Conservation (phyloP, 2,888 invertebrate genomes). For the Deroplatys truncata region DNA sequence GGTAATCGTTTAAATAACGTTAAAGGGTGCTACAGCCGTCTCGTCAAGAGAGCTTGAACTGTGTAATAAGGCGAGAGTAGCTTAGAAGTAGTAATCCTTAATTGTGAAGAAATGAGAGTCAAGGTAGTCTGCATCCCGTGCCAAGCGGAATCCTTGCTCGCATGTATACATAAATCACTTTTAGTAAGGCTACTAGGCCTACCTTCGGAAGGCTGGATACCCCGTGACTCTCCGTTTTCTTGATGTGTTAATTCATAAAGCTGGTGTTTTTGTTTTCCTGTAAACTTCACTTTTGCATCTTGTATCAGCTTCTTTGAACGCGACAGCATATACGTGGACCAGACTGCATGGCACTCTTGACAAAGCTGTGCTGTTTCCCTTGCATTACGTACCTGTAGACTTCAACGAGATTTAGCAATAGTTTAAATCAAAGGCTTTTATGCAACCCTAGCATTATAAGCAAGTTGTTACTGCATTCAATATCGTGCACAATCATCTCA, state of each 20-base stretch:
- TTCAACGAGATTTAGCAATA: no score
- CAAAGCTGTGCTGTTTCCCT: not conserved
- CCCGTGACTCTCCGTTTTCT: not conserved
- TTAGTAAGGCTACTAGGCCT: not conserved
- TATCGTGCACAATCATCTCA: no score
- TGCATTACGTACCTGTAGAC: not conserved
- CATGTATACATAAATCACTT: not conserved
- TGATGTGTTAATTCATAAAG: not conserved
- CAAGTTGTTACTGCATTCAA: no score
- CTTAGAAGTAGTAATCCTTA: not conserved
- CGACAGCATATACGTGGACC: not conserved
- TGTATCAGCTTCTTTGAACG: not conserved
- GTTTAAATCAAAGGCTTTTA: no score
- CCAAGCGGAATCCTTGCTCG: not conserved
- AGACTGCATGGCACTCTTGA: not conserved
- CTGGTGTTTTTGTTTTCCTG: not conserved
- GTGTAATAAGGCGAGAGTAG: not conserved
- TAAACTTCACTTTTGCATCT: not conserved
- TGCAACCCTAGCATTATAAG: no score
- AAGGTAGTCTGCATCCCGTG: not conserved
- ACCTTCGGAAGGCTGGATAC: not conserved
- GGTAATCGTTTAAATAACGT: no score
- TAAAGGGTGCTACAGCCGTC: not conserved
- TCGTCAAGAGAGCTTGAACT: not conserved
- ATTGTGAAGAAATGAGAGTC: not conserved